Evolutionary conservation across 1,140 invertebrate species (phyloP).

Genomic region (Eurosta solidaginis): DNA sequence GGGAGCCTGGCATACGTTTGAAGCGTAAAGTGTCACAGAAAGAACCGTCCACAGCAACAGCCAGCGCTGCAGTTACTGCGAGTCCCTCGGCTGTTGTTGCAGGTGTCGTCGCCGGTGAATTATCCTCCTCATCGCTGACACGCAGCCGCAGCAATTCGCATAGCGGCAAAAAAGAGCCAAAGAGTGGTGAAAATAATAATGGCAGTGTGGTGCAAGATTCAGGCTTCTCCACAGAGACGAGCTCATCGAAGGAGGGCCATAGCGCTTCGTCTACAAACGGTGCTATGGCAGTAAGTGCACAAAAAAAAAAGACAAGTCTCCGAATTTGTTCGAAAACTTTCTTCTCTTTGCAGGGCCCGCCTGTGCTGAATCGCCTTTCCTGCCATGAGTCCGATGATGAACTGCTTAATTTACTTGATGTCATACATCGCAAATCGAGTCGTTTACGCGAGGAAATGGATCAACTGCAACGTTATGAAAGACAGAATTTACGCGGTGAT

Average conservation of each 20-base stretch:
- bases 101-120: conserved; percentile 40
- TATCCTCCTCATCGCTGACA: conserved; percentile 63
- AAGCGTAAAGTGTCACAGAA: conserved; percentile 68
- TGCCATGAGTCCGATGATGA: conserved; percentile 74
- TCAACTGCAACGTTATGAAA: conserved; percentile 57
- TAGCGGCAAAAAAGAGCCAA: conserved; percentile 64
- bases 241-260: conserved; percentile 75
- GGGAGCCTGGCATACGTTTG: conserved; percentile 79
- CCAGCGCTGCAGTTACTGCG: conserved; percentile 28
- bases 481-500: conserved; percentile 29
- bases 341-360: conserved; percentile 42
- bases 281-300: conserved; percentile 50
- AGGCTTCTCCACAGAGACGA: conserved; percentile 82
- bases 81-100: conserved; percentile 24
- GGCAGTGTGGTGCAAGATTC: conserved; percentile 79
- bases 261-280: conserved; percentile 62
- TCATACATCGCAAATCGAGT: conserved; percentile 80
- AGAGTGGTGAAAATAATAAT: conserved; percentile 61
- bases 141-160: conserved; percentile 70
- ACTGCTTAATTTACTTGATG: conserved; percentile 81
- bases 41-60: conserved; percentile 54
- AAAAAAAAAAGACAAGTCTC: conserved; percentile 36
- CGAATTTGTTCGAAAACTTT: conserved; percentile 37
- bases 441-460: conserved; percentile 76
- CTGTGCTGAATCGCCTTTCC: conserved; percentile 53